Evolutionary conservation across 2,113 vertebrate genomes (phyloP).

Genomic region (Microcebus griseorufus): DNA sequence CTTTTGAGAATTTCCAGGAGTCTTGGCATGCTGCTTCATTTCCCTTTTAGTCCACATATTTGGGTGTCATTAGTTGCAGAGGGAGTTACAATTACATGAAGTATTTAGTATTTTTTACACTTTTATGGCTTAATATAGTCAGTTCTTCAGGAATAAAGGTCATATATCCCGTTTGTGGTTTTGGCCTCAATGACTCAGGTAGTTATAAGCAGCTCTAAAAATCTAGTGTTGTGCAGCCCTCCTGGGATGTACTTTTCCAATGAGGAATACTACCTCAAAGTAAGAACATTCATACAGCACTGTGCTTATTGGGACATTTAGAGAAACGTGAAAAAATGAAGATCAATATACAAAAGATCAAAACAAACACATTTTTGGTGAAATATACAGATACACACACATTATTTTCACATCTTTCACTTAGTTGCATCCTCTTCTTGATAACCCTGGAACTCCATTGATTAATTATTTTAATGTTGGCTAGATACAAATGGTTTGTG

Average conservation of each 20-base stretch:
- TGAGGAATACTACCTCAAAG: background rate
- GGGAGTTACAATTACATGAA: background rate
- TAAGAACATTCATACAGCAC: background rate
- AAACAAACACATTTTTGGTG: background rate
- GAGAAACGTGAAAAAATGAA: background rate
- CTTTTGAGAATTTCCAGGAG: conserved; percentile 1
- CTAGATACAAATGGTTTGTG: background rate
- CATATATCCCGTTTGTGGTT: background rate
- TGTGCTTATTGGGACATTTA: background rate
- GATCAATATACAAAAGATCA: background rate
- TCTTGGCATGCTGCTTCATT: background rate
- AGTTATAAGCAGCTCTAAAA: background rate
- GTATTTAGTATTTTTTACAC: background rate
- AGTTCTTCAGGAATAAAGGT: background rate
- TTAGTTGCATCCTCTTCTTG: background rate
- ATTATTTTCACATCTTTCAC: background rate
- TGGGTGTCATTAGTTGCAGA: background rate
- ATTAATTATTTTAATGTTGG: background rate
- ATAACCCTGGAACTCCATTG: background rate
- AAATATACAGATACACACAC: background rate
- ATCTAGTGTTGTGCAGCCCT: background rate
- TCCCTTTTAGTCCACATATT: background rate
- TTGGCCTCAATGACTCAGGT: background rate
- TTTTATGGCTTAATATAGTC: background rate
- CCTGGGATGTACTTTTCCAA: background rate